phyloP scores from a whole-genome alignment of 2,797 vertebrate genomes.

The Microctenopoma steveboyesi region DNA sequence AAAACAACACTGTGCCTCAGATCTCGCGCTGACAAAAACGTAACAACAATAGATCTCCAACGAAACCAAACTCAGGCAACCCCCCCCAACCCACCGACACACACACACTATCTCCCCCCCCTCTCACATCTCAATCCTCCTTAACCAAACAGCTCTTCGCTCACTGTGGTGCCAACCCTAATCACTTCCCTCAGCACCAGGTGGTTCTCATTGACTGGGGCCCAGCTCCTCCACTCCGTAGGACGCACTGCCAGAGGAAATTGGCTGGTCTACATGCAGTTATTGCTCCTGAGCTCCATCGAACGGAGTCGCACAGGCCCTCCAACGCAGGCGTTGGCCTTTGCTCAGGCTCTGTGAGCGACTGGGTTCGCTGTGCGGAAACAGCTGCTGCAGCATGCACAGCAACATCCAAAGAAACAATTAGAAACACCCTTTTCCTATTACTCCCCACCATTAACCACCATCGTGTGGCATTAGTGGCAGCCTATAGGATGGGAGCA shows the following conservation, averaged over 20 bases:
- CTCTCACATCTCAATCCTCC: conserved; percentile 47
- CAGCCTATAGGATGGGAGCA: conserved; percentile 69
- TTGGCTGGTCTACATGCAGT: conserved; percentile 70
- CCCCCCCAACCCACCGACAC: neutral
- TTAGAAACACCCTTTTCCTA: conserved; percentile 74
- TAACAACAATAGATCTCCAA: conserved; percentile 69
- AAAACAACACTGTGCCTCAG: conserved; percentile 59
- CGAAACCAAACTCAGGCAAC: conserved; percentile 49
- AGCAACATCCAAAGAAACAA: conserved; percentile 65
- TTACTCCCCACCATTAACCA: conserved; percentile 66
- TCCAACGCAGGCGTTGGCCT: conserved; percentile 44
- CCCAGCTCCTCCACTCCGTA: conserved; percentile 61
- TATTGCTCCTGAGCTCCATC: conserved; percentile 63
- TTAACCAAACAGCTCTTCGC: conserved; percentile 68
- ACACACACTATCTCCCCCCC: neutral
- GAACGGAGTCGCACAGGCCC: conserved; percentile 40
- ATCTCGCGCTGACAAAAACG: conserved; percentile 48
- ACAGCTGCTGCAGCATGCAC: conserved; percentile 62
- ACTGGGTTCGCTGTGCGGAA: conserved; percentile 41
- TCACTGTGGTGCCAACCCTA: conserved; percentile 69
- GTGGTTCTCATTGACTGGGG: conserved; percentile 80
- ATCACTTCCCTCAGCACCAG: conserved; percentile 79
- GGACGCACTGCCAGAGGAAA: conserved; percentile 76
- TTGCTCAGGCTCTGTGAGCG: conserved; percentile 43
- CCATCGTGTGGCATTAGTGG: conserved; percentile 68